Percentiles rank a stretch among this genome's conserved stretches.
Conservation (phyloP, 2,888 invertebrate genomes). For the Amphipyra tragopoginis region DNA sequence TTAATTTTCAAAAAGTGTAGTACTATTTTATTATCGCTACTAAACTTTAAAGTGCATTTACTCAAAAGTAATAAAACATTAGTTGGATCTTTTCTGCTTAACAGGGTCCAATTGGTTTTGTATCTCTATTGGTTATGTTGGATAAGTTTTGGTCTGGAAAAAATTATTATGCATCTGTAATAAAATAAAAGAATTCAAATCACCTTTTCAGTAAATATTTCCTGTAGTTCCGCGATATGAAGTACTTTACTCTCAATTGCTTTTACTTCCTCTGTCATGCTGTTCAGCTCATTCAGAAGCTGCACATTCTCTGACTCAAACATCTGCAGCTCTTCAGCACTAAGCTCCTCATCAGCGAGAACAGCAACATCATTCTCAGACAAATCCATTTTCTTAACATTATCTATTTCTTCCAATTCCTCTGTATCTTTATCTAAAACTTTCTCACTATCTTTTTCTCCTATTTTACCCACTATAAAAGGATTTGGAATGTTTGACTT, state of each 20-base stretch:
- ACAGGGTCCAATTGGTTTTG: no score
- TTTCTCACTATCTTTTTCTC: constrained; percentile 66
- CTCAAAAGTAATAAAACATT: no score
- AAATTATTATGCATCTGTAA: no score
- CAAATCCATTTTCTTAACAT: constrained; percentile 75
- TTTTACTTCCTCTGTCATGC: constrained; percentile 96
- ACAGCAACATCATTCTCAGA: constrained; percentile 85
- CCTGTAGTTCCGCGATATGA: constrained; percentile 98
- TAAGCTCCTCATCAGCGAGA: constrained; percentile 91
- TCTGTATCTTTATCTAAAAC: constrained; percentile 63
- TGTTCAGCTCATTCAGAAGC: constrained; percentile 96
- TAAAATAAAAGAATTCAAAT: not conserved
- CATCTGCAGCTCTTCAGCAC: constrained; percentile 97
- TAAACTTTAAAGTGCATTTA: no score
- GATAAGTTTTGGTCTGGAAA: no score
- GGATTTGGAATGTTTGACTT: constrained; percentile 77
- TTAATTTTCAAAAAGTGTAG: no score
- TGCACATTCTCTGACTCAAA: constrained; percentile 97
- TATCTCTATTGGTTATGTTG: no score
- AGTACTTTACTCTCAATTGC: constrained; percentile 97
- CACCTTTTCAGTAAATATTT: constrained; percentile 98
- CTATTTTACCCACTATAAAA: constrained; percentile 69
- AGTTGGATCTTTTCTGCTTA: no score
- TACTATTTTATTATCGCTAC: no score
- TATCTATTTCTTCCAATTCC: constrained; percentile 69